Evolutionary conservation across 2,113 vertebrate genomes (phyloP), one percentile per base, ranked within the genome.

Genomic region (Dipodomys stephensi): DNA sequence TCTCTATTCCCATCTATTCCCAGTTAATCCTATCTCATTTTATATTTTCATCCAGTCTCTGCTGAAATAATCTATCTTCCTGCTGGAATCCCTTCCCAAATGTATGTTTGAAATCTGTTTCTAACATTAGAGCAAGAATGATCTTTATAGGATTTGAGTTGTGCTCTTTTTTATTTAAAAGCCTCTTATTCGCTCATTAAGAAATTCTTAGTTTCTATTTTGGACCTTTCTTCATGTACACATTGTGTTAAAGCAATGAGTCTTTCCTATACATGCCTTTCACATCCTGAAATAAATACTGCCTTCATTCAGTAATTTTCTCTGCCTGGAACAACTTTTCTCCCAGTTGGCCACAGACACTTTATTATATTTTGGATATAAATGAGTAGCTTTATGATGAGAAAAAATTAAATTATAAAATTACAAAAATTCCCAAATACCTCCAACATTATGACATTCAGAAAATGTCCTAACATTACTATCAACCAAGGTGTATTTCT

Each of bases 111-210:
- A 22, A 78, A 32, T 19, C 10, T 49, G 19, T 35, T 86, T 96
- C 74, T 77, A 80, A 77, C 88, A 35, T 2, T 16, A 35, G 83
- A 91, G 27, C 8, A 49, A 87, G 64, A 87, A 8, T 9, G 3
- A 60, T 71, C 6, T 6, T 39, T 93, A 27, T 72, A 57, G 44
- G 78, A 71, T 57, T 44, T 25, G 4, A 86, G 80, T 92, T 27
- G 53, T 18, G 4, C 53, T 16, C 12, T 57, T 13, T 57, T 57
- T 57, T 16, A 88, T 28, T 92, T 32, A 91, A 83, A 91, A 65
- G 19, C 3, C 57, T 87, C 88, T 46, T 85, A 79, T 76, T 82
- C 72, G 30, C 73, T 79, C 27, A n/a, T 93, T 89, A 44, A 77
- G n/a, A 73, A 49, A 35, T 82, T 30, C 28, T 78, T 64, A 20